Percentiles rank a stretch among this genome's conserved stretches.
Evolutionary conservation across 2,113 vertebrate species (phyloP).

Genomic region (Odontesthes bonariensis): DNA sequence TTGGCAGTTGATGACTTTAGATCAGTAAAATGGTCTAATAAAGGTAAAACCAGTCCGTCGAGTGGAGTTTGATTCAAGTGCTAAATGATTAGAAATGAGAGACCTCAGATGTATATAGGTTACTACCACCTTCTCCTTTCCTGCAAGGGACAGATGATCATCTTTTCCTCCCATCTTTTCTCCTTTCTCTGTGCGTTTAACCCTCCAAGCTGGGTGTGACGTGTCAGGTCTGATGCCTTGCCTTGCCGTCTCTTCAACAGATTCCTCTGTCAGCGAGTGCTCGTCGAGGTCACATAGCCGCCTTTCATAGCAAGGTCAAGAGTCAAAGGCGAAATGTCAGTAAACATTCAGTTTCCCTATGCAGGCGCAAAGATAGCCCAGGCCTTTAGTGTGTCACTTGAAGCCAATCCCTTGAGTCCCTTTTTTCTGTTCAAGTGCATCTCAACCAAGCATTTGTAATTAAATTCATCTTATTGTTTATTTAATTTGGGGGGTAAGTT

Average conservation of each 20-base stretch:
- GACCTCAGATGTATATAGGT: conserved; percentile 15
- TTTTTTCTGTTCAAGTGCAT: conserved; percentile 5
- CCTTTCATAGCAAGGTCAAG: conserved; percentile 76
- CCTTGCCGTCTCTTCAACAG: conserved; percentile 76
- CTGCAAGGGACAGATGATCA: conserved; percentile 37
- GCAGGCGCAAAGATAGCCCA: conserved; percentile 27
- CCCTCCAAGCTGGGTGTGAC: conserved; percentile 58
- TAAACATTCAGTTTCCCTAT: conserved; percentile 65
- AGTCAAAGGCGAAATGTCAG: conserved; percentile 67
- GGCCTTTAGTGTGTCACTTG: conserved; percentile 8
- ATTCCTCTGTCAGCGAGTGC: conserved; percentile 69
- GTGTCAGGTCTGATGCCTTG: conserved; percentile 73
- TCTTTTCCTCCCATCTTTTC: conserved; percentile 30
- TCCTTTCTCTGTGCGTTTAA: conserved; percentile 28
- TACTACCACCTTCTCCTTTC: conserved; percentile 23
- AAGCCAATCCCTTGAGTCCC: conserved; percentile 8
- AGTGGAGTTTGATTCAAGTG: conserved; percentile 3
- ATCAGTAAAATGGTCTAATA: conserved; percentile 15
- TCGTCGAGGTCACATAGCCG: conserved; percentile 61
- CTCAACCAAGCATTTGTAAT: conserved; percentile 3
- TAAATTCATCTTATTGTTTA: not conserved
- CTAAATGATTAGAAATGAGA: conserved; percentile 32
- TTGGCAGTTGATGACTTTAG: conserved; percentile 6
- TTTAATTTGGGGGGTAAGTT: too few species aligned
- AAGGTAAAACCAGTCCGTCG: not conserved